Base-by-base conservation (phyloP, 2,888 invertebrate species). In the Andrena dorsata region DNA sequence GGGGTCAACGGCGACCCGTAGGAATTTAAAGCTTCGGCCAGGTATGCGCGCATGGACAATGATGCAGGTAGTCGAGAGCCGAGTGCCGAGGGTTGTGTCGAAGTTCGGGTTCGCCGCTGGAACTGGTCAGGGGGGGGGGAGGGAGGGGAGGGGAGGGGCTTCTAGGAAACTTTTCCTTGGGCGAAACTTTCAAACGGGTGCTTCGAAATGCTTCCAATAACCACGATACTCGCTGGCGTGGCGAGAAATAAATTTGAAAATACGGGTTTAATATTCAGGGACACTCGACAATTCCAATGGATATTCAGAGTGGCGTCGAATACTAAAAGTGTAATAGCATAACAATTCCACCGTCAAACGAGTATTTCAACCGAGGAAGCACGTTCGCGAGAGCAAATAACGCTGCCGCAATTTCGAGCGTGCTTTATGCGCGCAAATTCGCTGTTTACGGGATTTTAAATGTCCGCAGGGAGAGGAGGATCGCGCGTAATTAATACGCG, bases 401-500 rank as follows among this genome's bases (percentile, higher is more conserved):
- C 23, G n/a, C 30, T 41, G 26, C 4, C 8, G 3, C 23, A 13
- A 26, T 47, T 65, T 47, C 47, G 35, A 51, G 32, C 3, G 16
- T 23, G 23, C 23, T 20, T 30, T n/a, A n/a, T 10, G 23, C 3
- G 10, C 23, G 35, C 10, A 16, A 56, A 76, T 70, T 70, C 13
- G 23, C 64, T 23, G 68, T 65, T 68, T 65, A 32, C 32, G 61
- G 10, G 16, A 56, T 72, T 71, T 63, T 51, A 58, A 75, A 61
- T 51, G 35, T 28, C 35, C 56, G 32, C 20, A 16, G 32, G 60
- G 51, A 60, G n/a, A 8, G 53, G 35, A 30, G 56, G 61, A 28
- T 63, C 70, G 20, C 2, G 16, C 2, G 63, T 74, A 72, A 82
- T 83, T 78, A 83, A 83, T 70, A 78, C 70, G 69, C 75, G 28